phyloP scores from a whole-genome alignment of 2,888 invertebrate genomes.

The Stenodema calcarata region DNA sequence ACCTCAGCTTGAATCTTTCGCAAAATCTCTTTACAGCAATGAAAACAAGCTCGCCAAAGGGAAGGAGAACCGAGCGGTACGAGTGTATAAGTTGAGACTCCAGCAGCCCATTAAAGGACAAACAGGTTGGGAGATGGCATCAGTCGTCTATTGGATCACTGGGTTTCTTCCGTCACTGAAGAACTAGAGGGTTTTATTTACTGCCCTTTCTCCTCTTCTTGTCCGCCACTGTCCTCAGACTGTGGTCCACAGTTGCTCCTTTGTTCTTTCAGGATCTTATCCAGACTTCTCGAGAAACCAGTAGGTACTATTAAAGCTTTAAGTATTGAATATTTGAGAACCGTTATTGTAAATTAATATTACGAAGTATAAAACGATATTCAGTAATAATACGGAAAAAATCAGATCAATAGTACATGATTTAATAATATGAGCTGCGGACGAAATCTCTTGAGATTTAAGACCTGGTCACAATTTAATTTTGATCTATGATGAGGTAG shows the following conservation, averaged over 20 bases:
- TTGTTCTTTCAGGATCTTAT: not conserved
- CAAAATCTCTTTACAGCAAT: no score
- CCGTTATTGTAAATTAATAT: no score
- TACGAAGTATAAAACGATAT: no score
- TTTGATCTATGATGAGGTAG: no score
- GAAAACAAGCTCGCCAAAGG: not conserved
- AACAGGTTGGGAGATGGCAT: constrained; percentile 35
- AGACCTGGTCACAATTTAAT: no score
- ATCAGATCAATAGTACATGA: no score
- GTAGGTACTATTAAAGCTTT: no score
- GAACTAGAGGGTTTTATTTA: constrained; percentile 20
- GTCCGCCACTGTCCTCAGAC: not conserved
- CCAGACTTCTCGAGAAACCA: not conserved
- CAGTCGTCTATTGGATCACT: constrained; percentile 42
- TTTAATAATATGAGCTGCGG: no score
- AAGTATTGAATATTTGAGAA: no score
- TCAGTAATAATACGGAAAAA: no score
- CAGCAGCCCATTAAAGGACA: constrained; percentile 16
- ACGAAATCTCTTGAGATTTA: no score
- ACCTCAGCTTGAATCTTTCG: no score
- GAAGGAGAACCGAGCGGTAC: not conserved
- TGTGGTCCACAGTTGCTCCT: not conserved
- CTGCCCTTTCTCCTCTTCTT: not conserved
- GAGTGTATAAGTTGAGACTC: not conserved
- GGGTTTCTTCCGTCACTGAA: constrained; percentile 35